A percentile compares a stretch with the other conserved stretches of the same genome.
Evolutionary conservation across 2,113 vertebrate genomes (phyloP).

Genomic region (Poecile atricapillus): DNA sequence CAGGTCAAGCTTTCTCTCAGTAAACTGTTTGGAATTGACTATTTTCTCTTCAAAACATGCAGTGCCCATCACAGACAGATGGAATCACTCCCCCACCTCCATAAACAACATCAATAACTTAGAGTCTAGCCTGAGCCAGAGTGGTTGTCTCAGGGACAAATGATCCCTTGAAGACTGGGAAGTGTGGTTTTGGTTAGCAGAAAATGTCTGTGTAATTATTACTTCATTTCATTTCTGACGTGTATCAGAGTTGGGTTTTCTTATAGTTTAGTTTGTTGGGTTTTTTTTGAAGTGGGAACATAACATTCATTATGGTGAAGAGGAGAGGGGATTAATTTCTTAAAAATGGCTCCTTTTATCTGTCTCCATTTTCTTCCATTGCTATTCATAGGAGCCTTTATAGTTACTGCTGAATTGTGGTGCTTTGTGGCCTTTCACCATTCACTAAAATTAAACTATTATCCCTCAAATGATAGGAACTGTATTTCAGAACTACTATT

Average conservation of each 20-base stretch:
- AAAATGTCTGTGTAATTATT: constrained; percentile 12
- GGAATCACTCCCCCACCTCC: constrained; percentile 33
- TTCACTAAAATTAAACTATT: not conserved
- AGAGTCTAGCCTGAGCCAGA: not conserved
- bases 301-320: not conserved
- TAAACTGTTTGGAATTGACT: not conserved
- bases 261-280: not conserved
- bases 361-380: not conserved
- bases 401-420: not conserved
- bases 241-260: not conserved
- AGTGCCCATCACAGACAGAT: constrained; percentile 5
- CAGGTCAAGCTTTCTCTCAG: constrained; percentile 20
- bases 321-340: not conserved
- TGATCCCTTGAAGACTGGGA: constrained; percentile 23
- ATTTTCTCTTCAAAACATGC: not conserved
- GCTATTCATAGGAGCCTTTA: not conserved
- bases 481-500: not conserved
- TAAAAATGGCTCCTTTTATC: not conserved
- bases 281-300: not conserved
- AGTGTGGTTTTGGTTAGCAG: constrained; percentile 52
- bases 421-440: not conserved
- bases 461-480: not conserved
- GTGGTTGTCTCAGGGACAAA: constrained; percentile 24
- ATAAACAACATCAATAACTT: constrained; percentile 41
- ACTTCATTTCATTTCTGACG: not conserved